These are phyloP conservation scores for Pelecanoides urinatrix DNA, from an alignment of 2,113 vertebrate species.

Conservation along the genomic window DNA sequence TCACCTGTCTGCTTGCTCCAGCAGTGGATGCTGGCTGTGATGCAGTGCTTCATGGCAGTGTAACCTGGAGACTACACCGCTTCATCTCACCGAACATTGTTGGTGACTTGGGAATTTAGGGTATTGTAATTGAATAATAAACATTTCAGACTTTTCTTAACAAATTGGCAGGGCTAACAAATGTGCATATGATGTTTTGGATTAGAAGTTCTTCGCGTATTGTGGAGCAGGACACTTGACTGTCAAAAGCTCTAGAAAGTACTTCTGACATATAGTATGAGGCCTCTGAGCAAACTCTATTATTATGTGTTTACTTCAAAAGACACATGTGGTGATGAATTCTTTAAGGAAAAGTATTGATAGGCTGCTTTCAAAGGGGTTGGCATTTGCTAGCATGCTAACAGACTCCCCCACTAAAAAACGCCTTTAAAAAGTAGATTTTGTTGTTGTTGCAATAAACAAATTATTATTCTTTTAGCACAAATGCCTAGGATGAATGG, in stretches of 20 bases:
- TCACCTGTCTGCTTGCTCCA: neutral
- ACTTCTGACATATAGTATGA: neutral
- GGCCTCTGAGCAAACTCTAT: neutral
- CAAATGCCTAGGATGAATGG: neutral
- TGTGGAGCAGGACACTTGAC: neutral
- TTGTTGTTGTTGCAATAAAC: neutral
- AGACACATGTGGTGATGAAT: neutral
- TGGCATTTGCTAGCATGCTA: neutral
- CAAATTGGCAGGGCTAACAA: neutral
- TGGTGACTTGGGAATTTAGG: neutral
- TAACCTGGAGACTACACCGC: neutral
- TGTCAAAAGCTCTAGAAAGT: neutral
- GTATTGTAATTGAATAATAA: neutral
- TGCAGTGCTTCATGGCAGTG: neutral
- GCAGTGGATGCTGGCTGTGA: accelerated
- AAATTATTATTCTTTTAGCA: neutral
- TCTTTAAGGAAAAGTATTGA: neutral
- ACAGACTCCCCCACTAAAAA: neutral
- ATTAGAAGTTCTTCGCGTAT: neutral
- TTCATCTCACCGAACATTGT: neutral
- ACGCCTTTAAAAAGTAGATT: neutral
- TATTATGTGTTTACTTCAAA: neutral
- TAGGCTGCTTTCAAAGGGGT: neutral
- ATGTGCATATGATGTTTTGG: neutral
- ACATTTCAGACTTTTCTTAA: neutral